These are phyloP conservation scores for Temnothorax curvispinosus DNA, from an alignment of 1,140 invertebrate genomes.

Conservation along the genomic window DNA sequence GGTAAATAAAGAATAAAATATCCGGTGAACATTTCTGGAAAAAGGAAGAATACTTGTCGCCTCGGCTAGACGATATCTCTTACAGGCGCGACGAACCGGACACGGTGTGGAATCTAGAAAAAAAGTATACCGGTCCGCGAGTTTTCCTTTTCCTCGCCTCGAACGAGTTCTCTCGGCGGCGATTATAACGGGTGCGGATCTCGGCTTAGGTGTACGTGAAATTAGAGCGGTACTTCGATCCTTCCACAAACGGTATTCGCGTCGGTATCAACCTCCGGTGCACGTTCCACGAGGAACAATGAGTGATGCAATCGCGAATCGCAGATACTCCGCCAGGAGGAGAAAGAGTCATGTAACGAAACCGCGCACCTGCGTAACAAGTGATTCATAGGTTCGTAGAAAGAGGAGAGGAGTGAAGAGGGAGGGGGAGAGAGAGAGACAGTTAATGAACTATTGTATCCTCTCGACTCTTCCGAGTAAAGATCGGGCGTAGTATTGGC, in stretches of 20 bases:
- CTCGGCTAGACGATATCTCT: conserved; percentile 18
- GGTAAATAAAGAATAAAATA: not conserved
- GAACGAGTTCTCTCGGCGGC: conserved; percentile 60
- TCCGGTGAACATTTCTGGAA: not conserved
- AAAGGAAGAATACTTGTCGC: conserved; percentile 22
- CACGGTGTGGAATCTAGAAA: conserved; percentile 39
- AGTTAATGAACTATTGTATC: conserved; percentile 40
- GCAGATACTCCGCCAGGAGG: not conserved
- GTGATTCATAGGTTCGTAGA: not conserved
- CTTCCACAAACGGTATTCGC: conserved; percentile 70
- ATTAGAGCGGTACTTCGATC: conserved; percentile 74
- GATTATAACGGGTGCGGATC: conserved; percentile 68
- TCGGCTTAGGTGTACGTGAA: conserved; percentile 66
- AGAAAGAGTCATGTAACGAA: conserved; percentile 7
- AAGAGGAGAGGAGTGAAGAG: not conserved
- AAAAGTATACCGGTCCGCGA: conserved; percentile 56
- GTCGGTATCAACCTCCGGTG: conserved; percentile 62
- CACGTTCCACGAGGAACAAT: conserved; percentile 66
- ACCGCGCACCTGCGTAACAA: conserved; percentile 25
- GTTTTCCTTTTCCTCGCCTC: conserved; percentile 65
- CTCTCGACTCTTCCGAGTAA: not conserved
- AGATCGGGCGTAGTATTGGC: not conserved
- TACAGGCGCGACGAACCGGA: conserved; percentile 25
- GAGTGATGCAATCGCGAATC: conserved; percentile 57
- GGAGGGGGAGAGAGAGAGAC: not conserved